Base-by-base conservation (phyloP, 2,888 invertebrate species). In the Nephrocerus scutellatus region DNA sequence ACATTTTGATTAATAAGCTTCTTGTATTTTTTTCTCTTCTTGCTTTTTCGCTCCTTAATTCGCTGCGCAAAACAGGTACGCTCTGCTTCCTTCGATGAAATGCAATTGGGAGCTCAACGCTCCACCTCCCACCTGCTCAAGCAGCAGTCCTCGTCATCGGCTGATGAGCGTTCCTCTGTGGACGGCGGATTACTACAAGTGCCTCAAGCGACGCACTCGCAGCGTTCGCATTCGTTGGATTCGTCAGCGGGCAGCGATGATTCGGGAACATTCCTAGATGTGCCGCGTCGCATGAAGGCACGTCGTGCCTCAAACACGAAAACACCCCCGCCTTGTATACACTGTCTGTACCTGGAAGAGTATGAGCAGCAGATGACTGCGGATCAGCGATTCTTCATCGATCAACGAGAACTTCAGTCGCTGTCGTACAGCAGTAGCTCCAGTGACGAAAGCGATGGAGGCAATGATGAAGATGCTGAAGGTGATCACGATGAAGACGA, bases 31-130 rank as follows among this genome's bases (percentile, higher is more conserved):
- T 19, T 29, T 15, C 22, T 13, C n/a, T 12, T 23, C 22, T 36
- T 34, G 19, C 14, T 33, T 35, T 28, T 32, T 26, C 34, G 21
- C 29, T n/a, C n/a, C n/a, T n/a, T n/a, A n/a, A n/a, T n/a, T n/a
- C n/a, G n/a, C n/a, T n/a, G n/a, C n/a, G n/a, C n/a, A n/a, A n/a
- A n/a, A 32, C 46, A 77, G 77, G 82, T 89, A 56, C 83, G 89
- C 55, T 88, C 88, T 47, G 87, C 87, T 47, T 87, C 88, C 48
- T 89, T 89, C 72, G 89, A 89, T 72, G 88, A 89, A 72, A 88
- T 87, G 64, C 84, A 87, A 64, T 63, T 86, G 64, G 84, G 82
- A 60, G 78, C 82, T 37, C 81, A 82, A 56, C 77, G 84, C 40
- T 42, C 47, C 19, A 57, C 62, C 20, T 48, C 59, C 3, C 59